Evolutionary conservation across 2,888 invertebrate species (phyloP), one percentile per base, ranked within the genome.

Genomic region (Mythimna impura): DNA sequence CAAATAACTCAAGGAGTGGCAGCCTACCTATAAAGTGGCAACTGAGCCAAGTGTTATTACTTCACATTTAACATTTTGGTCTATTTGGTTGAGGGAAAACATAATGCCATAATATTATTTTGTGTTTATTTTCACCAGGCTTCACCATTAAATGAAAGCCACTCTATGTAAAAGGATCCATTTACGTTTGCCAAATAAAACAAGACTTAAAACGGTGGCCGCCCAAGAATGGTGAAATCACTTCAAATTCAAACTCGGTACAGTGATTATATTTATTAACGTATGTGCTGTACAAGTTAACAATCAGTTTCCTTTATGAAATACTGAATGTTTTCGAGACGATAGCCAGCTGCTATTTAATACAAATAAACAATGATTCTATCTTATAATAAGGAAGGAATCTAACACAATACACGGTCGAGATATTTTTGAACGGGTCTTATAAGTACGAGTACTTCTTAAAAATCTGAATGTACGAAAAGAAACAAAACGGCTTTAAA

Each of bases 341-440:
- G 72, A 25, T 58, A 68, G 54, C 82, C 79, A 77, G 65, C 78
- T 68, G 79, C 65, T 64, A 50, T 71, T 43, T 64, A 22, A 58
- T 43, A 62, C 54, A 79, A 77, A 79, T 81, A 79, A 81, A 79
- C 82, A 68, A 65, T 52, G 50, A 74, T 65, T 76, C 30, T 14
- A 22, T 62, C 43, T 65, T 54, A 55, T 17, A 75, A 40, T 57
- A 61, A 55, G 43, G 62, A 67, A 77, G 43, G 62, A 64, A 22
- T 52, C 22, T 58, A 50, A 64, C 14, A 52, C 50, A 62, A 50
- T 72, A 22, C 5, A 17, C n/a, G 9, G 22, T 10, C 9, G 52
- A 22, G 54, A 34, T 70, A 47, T 55, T 47, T 55, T 25, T 54
- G 10, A 71, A 47, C 34, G 25, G 14, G 20, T 58, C 52, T 58